These are phyloP conservation scores for Drosophila conformis DNA, from an alignment of 2,888 invertebrate genomes.

Conservation along the genomic window DNA sequence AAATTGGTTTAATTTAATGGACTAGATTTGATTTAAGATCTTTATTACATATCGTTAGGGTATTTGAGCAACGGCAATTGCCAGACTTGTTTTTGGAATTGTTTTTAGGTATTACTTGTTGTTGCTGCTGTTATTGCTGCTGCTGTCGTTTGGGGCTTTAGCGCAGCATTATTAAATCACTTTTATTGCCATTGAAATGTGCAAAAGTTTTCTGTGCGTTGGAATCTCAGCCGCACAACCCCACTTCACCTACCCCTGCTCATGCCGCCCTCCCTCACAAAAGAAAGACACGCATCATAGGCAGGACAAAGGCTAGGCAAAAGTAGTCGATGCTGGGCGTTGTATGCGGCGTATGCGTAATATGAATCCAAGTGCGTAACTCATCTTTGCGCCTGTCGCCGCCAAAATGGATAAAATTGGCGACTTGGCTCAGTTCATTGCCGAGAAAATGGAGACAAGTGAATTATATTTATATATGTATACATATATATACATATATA, in stretches of 20 bases:
- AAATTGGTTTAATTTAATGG: not conserved
- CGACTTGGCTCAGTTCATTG: conserved; percentile 44
- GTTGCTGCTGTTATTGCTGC: conserved; percentile 27
- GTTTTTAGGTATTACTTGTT: conserved; percentile 16
- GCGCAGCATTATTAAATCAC: conserved; percentile 74
- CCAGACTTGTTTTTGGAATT: conserved; percentile 1
- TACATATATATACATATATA: too few relatives aligned
- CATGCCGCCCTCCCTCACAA: not conserved
- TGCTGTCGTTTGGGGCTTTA: conserved; percentile 55
- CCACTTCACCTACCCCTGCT: not conserved
- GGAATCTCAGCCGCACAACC: not conserved
- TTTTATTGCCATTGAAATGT: conserved; percentile 79
- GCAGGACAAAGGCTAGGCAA: conserved; percentile 14
- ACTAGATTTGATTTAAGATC: not conserved
- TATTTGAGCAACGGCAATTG: not conserved
- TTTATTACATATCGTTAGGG: conserved; percentile 1
- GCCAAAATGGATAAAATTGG: conserved; percentile 12
- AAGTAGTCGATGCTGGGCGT: not conserved
- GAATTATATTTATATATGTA: conserved; percentile 46
- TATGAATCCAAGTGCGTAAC: conserved; percentile 56
- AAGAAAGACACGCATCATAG: not conserved
- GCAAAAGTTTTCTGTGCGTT: conserved; percentile 60
- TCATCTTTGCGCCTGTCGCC: conserved; percentile 58
- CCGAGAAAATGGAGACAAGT: conserved; percentile 36
- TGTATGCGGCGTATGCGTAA: conserved; percentile 61